Conservation (phyloP, 2,888 invertebrate genomes). For the Endomychus coccineus region DNA sequence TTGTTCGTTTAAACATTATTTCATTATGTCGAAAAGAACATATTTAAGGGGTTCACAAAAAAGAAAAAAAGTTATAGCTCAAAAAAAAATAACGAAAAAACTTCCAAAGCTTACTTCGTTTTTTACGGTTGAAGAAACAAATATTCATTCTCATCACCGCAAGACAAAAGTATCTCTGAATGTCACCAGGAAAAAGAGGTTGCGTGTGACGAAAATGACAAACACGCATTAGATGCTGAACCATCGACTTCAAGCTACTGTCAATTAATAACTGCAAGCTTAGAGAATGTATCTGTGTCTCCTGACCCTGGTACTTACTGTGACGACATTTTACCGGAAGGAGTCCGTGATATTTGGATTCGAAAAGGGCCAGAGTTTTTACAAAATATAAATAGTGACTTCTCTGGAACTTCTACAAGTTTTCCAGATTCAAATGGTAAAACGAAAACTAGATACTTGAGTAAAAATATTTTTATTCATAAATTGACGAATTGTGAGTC, state of each 20-base stretch:
- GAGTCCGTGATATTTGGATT: conserved; percentile 19
- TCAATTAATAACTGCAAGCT: not conserved
- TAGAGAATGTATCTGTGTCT: conserved; percentile 7
- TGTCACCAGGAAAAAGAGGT: conserved; percentile 8
- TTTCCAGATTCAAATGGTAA: no score
- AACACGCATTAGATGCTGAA: no score
- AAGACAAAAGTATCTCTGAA: conserved; percentile 11
- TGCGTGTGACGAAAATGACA: conserved; percentile 4
- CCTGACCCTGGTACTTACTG: conserved; percentile 15
- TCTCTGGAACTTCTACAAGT: no score
- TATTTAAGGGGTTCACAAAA: no score
- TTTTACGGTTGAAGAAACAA: conserved; percentile 10
- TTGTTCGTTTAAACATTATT: no score
- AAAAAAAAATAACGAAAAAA: conserved; percentile 11
- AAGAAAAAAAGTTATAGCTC: no score
- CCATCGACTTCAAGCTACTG: not conserved
- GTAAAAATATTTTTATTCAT: conserved; percentile 17
- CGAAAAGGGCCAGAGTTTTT: conserved; percentile 19
- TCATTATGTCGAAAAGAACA: no score
- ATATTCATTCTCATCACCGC: conserved; percentile 10
- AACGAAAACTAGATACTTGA: no score
- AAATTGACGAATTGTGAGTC: conserved; percentile 20
- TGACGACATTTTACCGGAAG: conserved; percentile 17
- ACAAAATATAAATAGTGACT: no score
- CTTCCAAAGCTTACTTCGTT: conserved; percentile 13